Conservation (phyloP, 1,140 invertebrate genomes). For the Sarcophaga bullata region DNA sequence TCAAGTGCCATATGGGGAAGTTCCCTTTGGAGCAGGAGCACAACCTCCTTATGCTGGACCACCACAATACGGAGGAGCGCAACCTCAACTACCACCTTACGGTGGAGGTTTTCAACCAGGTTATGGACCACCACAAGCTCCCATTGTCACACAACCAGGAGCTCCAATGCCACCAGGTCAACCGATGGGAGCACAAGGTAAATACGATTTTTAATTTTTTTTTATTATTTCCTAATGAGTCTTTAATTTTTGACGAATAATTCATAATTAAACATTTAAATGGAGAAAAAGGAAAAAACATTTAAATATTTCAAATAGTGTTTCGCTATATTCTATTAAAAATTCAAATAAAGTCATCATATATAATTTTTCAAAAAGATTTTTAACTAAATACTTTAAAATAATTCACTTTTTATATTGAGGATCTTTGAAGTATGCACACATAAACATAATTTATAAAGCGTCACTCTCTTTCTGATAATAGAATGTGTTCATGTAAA, state of each 20-base stretch:
- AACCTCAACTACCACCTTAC: slow-evolving; percentile 27
- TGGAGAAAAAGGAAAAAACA: no score
- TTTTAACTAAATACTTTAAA: no score
- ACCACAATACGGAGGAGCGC: neutral
- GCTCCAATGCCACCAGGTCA: slow-evolving; percentile 47
- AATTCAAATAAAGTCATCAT: no score
- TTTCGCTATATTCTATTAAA: no score
- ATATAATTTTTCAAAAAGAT: neutral
- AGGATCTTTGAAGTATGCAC: no score
- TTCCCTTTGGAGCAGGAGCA: slow-evolving; percentile 20
- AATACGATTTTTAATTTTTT: neutral
- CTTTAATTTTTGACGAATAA: neutral
- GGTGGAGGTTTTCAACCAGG: slow-evolving; percentile 50
- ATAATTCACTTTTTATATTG: no score
- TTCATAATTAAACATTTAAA: neutral
- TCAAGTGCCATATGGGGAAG: slow-evolving; percentile 43
- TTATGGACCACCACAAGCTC: slow-evolving; percentile 45
- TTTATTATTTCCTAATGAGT: neutral
- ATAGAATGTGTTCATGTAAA: neutral
- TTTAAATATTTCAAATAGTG: no score
- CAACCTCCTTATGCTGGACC: slow-evolving; percentile 34
- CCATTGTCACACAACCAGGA: slow-evolving; percentile 58
- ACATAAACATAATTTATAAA: no score
- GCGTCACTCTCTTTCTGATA: no score
- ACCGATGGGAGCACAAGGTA: slow-evolving; percentile 50